Evolutionary conservation across 1,140 invertebrate genomes (phyloP), one percentile per base, ranked within the genome.

Genomic region (Drosophila aff.): DNA sequence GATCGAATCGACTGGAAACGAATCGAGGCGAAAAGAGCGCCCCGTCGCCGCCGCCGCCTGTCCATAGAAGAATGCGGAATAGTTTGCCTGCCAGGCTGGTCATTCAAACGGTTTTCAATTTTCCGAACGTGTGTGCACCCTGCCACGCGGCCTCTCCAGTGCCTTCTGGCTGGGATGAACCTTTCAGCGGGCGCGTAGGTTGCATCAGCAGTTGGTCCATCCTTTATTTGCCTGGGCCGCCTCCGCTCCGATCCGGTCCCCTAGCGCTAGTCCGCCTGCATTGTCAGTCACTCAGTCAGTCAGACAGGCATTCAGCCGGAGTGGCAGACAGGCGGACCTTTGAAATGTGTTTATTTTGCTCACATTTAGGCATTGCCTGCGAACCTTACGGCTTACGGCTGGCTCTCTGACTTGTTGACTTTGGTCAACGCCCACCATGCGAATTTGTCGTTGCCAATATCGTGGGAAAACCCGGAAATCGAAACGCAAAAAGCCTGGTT

Each of bases 61-160:
- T 58, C 73, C 21, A 55, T 59, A 6, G 59, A 87, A 80, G 84
- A 89, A 89, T 87, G 84, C 83, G 84, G 84, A 87, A 89, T 89
- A 75, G 67, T 87, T 82, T 82, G 71, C 46, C 78, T 53, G 43
- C 38, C 65, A 8, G 43, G 46, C 65, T 15, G 31, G 52, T 18
- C 31, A 49, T 57, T 73, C 66, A 40, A 67, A 59, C 79, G 59
- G 68, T 81, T 81, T 81, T 84, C 62, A 61, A 69, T 78, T 78
- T 78, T 59, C 76, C 26, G 15, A 58, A 57, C 46, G 57, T 68
- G 44, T 64, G 59, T 49, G 43, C 69, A 75, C 63, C 71, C 76
- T 58, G 66, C 66, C 52, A 59, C 26, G 44, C 52, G 40, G 58
- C 47, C 46, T 44, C 73, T 64, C 15, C 46, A 31, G 61, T 36